Base-by-base conservation (phyloP, 2,888 invertebrate genomes). In the Ctena decussata region DNA sequence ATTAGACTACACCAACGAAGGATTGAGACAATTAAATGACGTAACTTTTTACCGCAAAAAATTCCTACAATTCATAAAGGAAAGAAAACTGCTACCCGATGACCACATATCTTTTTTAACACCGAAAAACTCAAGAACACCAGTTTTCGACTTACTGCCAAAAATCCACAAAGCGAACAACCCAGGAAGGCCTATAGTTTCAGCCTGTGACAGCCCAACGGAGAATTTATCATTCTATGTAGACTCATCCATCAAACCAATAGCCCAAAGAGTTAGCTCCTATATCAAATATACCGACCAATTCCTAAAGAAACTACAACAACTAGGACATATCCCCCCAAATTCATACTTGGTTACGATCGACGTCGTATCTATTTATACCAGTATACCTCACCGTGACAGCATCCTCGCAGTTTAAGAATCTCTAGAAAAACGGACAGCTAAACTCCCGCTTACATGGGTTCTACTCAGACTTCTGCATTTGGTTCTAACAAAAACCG, bases 351-450 rank as follows among this genome's bases (percentile, higher is more conserved):
- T 83, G 30, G 78, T 78, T n/a, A 79, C 83, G 0, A 60, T 57
- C 1, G 83, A 83, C 35, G 75, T 83, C 2, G n/a, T 49, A 32
- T 60, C 78, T 0, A 49, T 83, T 0, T 83, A 79, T 39, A 78
- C 78, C 18, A 39, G 24, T 21, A 83, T 83, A 24, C 78, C 79
- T 32, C 79, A 83, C 37, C 27, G 73, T 1, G 83, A 83, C 18
- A 79, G 79, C 35, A 71, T 72, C 1, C 18, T 73, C 65, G 69
- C 80, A 3, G 37, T 44, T 18, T 41, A 79, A 39, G 60, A 79
- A 60, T 37, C 37, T 18, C 46, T 80, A 41, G 69, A 74, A 3
- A 80, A 30, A 27, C 1, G 74, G 18, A 35, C 18, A 32, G 32
- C 53, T 3, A 77, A 72, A 41, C 39, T 21, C 15, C 39, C 37